Evolutionary conservation across 2,888 invertebrate species (phyloP).

Genomic region (Nephrotoma appendiculata): DNA sequence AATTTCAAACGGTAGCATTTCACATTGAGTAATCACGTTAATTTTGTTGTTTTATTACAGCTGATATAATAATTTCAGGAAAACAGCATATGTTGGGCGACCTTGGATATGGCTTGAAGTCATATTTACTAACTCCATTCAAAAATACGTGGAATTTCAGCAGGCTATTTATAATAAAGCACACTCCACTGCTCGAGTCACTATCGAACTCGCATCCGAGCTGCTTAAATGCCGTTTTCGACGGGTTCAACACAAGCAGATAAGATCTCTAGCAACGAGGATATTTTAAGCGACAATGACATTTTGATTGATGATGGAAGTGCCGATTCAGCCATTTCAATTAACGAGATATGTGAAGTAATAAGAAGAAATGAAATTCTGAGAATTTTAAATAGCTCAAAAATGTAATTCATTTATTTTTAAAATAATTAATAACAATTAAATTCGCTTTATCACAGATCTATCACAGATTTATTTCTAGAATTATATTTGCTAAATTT

Average conservation of each 20-base stretch:
- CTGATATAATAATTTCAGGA: background rate
- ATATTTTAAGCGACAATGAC: background rate
- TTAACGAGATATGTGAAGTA: too few species aligned
- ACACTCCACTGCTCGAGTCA: background rate
- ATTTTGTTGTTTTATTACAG: background rate
- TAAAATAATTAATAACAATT: too few species aligned
- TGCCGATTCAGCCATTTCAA: too few species aligned
- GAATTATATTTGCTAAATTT: background rate
- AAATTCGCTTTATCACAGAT: too few species aligned
- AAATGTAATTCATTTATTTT: too few species aligned
- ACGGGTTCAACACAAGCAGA: background rate
- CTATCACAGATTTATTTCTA: too few species aligned
- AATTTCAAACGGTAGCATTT: background rate
- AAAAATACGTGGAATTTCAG: background rate
- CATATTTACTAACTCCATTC: background rate
- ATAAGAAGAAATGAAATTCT: too few species aligned
- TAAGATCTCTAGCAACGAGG: too few species aligned
- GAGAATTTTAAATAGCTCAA: too few species aligned
- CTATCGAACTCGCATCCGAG: too few species aligned
- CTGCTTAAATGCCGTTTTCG: background rate
- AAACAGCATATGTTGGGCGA: background rate
- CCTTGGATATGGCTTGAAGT: background rate
- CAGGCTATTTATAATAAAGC: background rate
- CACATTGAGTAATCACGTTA: background rate
- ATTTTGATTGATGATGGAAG: background rate